Base-by-base conservation (phyloP, 2,113 vertebrate genomes). In the Vireo altiloquus region DNA sequence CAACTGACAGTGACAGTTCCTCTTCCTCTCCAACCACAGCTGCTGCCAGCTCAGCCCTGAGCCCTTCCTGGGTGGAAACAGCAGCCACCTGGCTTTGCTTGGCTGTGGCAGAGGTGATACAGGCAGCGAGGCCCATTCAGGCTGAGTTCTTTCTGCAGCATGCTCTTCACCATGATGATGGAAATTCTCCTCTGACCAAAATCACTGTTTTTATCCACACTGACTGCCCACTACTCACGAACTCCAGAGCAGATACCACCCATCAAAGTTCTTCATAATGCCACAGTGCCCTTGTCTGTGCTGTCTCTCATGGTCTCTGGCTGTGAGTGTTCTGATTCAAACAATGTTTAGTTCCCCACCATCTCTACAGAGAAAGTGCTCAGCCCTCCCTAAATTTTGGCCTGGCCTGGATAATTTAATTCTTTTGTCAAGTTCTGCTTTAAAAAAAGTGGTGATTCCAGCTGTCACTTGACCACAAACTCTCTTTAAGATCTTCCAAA, bases 181-280 rank as follows among this genome's bases (percentile, higher is more conserved):
- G 40, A 74, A 56, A 87, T 35, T 56, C 19, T 78, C 15, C 4
- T 89, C 63, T 56, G 50, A 23, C 28, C 56, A 59, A 53, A 79
- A 19, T 40, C 3, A 1, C 25, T 66, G 10, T 14, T 82, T n/a
- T 71, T 61, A n/a, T 44, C 27, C 27, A 4, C 0, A 0, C 47
- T 7, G 3, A 13, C 19, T 21, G 35, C n/a, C 78, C 15, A 10
- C 40, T 72, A 15, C 44, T 78, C 7, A 0, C 11, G 49, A 40
- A 40, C 31, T 76, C 40, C 4, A 35, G 44, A 71, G 15, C 10
- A 6, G 24, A 60, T 39, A 35, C 2, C 25, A 42, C 19, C 13
- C 46, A 15, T 10, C 21, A 23, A 61, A 42, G 37, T 27, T 72
- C 57, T 61, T 86, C 25, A 23, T 37, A 40, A 33, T 27, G 47